phyloP scores from a whole-genome alignment of 2,113 vertebrate species.

The Capreolus pygargus region DNA sequence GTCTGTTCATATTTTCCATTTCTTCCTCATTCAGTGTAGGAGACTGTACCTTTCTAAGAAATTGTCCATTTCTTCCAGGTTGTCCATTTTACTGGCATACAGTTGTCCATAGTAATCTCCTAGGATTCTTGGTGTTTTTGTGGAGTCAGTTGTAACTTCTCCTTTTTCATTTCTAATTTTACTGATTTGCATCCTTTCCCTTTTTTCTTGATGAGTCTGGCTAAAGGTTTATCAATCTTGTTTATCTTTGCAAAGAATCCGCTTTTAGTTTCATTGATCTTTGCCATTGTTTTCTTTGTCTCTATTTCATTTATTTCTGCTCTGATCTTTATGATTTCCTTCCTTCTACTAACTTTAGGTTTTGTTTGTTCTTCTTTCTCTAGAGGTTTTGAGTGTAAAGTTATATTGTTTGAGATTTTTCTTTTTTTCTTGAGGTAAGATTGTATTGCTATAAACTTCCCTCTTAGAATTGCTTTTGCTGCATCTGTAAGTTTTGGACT shows the following conservation, averaged over 20 bases:
- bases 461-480: background rate
- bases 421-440: background rate
- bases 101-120: background rate
- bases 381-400: background rate
- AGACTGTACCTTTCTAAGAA: background rate
- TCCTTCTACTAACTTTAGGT: background rate
- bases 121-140: background rate
- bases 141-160: background rate
- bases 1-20: background rate
- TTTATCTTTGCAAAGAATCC: background rate
- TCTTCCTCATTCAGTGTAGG: background rate
- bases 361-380: background rate
- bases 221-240: background rate
- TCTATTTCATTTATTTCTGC: background rate
- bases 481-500: background rate
- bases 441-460: background rate
- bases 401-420: background rate
- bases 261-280: background rate
- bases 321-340: background rate
- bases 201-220: background rate
- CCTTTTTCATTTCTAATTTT: background rate
- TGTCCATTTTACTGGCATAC: background rate
- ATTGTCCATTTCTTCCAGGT: background rate
- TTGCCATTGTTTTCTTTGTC: too few relatives aligned
- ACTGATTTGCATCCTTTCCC: background rate